Evolutionary conservation across 2,797 vertebrate genomes (phyloP), one percentile per base, ranked within the genome.

Genomic region (Peromyscus melanophrys): DNA sequence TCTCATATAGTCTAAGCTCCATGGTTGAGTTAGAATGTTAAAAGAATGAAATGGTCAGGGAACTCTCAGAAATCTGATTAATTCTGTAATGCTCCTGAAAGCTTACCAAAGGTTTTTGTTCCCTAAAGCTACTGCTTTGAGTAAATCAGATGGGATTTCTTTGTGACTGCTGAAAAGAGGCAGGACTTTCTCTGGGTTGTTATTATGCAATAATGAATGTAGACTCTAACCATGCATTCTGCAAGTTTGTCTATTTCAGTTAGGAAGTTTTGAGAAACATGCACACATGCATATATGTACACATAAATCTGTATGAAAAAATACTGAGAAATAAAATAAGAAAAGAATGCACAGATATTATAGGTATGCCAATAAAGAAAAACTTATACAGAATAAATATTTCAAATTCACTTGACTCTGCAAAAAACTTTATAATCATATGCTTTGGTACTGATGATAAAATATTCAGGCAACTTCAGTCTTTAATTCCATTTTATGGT

Each of bases 31-130:
- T 40, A 95, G 77, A 96, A 94, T 96, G 37, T 92, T 95, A 96
- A 89, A 95, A 92, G 55, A 94, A 78, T 93, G 88, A 96, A 95
- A 93, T 91, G n/a, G 29, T 90, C 83, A 93, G 80, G 95, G 77
- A 94, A 94, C 43, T 82, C 71, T 73, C 46, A 96, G 59, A 83
- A 98, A 94, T 93, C 65, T 93, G 94, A 94, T 92, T 97, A 98
- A 94, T 96, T 96, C 87, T 96, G 11, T 87, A 93, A 89, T 88
- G 57, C 49, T 78, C 3, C 49, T 89, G 75, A 94, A 97, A 94
- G 40, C 88, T 87, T 96, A 94, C 90, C 77, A 92, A 80, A 92
- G 69, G 7, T 75, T 94, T 97, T 92, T 96, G 78, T 95, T 97
- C 46, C 59, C 37, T 93, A 95, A 97, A 96, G 90, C 88, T 94